These are phyloP conservation scores for Stichodactyla helianthus DNA, from an alignment of 64 coral and sea anemone species.

Conservation along the genomic window DNA sequence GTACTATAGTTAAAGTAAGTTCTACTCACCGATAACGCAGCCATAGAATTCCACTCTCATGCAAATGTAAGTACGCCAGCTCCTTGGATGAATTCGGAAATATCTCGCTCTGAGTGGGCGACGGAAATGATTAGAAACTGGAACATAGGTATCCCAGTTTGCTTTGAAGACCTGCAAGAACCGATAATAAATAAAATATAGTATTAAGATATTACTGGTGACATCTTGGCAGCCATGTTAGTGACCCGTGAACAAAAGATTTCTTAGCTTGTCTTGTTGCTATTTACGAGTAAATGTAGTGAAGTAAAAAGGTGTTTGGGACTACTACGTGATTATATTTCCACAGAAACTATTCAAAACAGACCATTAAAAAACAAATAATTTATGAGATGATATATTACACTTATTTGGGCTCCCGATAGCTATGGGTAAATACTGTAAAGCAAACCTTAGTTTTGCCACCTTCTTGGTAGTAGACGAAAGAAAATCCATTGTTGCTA, in stretches of 20 bases:
- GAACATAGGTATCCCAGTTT: conserved; percentile 45
- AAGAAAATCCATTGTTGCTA: conserved; percentile 61
- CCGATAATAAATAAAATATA: neutral
- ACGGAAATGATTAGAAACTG: conserved; percentile 35
- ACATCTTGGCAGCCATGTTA: too few species aligned
- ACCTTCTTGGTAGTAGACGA: conserved; percentile 47
- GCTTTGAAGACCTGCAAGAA: conserved; percentile 43
- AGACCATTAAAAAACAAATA: too few species aligned
- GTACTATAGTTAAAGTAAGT: neutral
- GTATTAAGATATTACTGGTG: too few species aligned
- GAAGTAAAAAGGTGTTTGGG: too few species aligned
- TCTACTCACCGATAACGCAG: conserved; percentile 60
- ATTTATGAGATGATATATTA: too few species aligned
- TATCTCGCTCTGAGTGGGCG: conserved; percentile 31
- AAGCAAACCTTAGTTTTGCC: conserved; percentile 39
- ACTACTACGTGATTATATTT: too few species aligned
- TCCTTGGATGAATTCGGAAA: conserved; percentile 39
- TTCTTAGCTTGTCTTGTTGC: too few species aligned
- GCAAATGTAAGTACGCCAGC: conserved; percentile 56
- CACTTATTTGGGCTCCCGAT: too few species aligned
- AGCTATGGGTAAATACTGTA: neutral
- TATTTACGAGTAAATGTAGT: too few species aligned
- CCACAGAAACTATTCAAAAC: too few species aligned
- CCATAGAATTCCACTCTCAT: conserved; percentile 95
- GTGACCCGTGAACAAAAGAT: too few species aligned